phyloP scores from a whole-genome alignment of 2,113 vertebrate genomes.

The Variabilichromis moorii region DNA sequence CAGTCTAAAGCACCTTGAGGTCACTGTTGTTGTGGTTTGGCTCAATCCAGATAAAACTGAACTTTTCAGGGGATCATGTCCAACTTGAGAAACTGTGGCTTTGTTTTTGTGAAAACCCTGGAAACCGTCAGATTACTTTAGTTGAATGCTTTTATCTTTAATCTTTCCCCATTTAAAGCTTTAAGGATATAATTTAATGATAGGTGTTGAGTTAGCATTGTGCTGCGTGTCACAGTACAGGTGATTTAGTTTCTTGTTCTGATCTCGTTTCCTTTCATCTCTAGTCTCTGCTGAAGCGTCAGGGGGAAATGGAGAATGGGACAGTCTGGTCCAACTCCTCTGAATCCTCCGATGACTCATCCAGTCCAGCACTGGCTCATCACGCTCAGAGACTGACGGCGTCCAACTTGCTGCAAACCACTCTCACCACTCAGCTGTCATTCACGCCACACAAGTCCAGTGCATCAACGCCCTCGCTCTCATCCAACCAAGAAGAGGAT shows the following conservation, averaged over 20 bases:
- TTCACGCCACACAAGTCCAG: conserved; percentile 75
- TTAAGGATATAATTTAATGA: neutral
- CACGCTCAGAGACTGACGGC: conserved; percentile 51
- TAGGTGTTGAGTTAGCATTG: neutral
- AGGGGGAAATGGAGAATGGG: conserved; percentile 95
- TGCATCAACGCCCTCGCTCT: conserved; percentile 50
- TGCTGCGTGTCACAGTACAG: neutral
- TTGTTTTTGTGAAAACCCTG: neutral
- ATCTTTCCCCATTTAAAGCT: neutral
- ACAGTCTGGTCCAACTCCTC: conserved; percentile 97
- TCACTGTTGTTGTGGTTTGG: neutral
- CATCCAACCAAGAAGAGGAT: conserved; percentile 64
- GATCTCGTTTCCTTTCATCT: neutral
- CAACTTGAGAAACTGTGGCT: neutral
- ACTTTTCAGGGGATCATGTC: neutral
- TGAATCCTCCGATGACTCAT: conserved; percentile 94
- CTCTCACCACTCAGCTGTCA: conserved; percentile 79
- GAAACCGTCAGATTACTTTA: neutral
- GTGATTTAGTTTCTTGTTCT: neutral
- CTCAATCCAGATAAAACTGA: neutral
- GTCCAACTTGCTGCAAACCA: conserved; percentile 51
- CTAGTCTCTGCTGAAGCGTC: conserved; percentile 92
- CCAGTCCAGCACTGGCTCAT: conserved; percentile 78
- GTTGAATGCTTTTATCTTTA: neutral
- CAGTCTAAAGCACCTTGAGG: neutral